A percentile compares a stretch with the other conserved stretches of the same genome.
Evolutionary conservation across 2,888 invertebrate genomes (phyloP).

Genomic region (Standfussiana lucernea): DNA sequence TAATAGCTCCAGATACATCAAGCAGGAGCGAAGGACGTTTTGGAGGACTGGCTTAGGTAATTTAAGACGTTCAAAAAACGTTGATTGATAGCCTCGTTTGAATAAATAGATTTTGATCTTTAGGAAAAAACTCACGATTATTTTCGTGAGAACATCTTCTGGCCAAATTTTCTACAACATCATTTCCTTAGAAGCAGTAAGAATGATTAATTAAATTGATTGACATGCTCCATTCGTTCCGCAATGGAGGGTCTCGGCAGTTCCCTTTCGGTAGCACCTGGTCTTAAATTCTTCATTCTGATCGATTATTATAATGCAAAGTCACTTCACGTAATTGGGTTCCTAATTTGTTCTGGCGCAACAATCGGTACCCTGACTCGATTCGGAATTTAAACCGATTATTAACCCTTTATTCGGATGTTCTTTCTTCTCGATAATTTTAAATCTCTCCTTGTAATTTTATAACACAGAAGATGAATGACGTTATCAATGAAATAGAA

Average conservation of each 20-base stretch:
- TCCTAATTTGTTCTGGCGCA: constrained; percentile 81
- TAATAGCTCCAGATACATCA: background rate
- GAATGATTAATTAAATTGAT: constrained; percentile 88
- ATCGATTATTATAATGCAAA: constrained; percentile 86
- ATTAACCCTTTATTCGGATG: constrained; percentile 73
- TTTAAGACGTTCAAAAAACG: background rate
- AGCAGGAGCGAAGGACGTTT: background rate
- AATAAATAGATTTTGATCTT: background rate
- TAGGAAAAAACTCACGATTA: background rate
- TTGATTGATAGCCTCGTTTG: background rate
- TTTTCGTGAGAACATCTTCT: constrained; percentile 53
- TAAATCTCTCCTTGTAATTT: constrained; percentile 61
- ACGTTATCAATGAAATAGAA: constrained; percentile 63
- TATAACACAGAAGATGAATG: constrained; percentile 61
- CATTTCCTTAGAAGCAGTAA: constrained; percentile 77
- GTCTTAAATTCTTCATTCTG: constrained; percentile 78
- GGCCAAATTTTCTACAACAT: constrained; percentile 68
- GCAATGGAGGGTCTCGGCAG: constrained; percentile 82
- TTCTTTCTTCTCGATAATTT: constrained; percentile 66
- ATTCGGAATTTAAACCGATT: constrained; percentile 78
- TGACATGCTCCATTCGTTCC: constrained; percentile 86
- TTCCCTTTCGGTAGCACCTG: constrained; percentile 83
- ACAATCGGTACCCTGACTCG: constrained; percentile 70
- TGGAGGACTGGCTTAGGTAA: background rate
- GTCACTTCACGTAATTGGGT: constrained; percentile 88